Base-by-base conservation (phyloP, 1,140 invertebrate species). In the Drosophila tristis region DNA sequence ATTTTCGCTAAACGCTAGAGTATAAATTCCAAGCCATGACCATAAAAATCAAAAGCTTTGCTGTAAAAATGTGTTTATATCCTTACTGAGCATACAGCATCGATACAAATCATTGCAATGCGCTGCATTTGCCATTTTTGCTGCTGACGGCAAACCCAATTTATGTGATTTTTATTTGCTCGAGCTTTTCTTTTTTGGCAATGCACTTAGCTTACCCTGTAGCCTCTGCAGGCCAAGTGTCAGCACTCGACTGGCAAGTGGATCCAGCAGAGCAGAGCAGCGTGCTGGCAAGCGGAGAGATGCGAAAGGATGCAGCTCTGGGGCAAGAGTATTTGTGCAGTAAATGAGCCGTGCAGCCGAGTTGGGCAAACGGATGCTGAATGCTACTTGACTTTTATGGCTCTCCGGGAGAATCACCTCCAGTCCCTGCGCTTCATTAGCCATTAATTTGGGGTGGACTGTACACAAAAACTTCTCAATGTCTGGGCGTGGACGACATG, bases 131-230 rank as follows among this genome's bases (percentile, higher is more conserved):
- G 65, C 74, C 64, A 61, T 87, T 78, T 42, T 47, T 45, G 42
- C 54, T 61, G 63, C 55, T 48, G 61, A 74, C 59, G 45, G 51
- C 67, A 76, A 61, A 56, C 43, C 25, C 60, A 75, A 84, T 82
- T 76, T 79, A 87, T 82, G 75, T 63, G 78, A 68, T 71, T 82
- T 81, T 87, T 86, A 87, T 81, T 81, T 74, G 47, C 53, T 64
- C 44, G 44, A 81, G 74, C 20, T 77, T 53, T 54, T 11, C 45
- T 9, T 45, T 53, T 62, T 75, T 45, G 64, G 47, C 64, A 60
- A 39, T 68, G 64, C 68, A 55, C 63, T 61, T 44, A 35, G 58
- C 16, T 39, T 58, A 51, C 20, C 48, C 26, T 26, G 35, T 53
- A 20, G 20, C 35, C 55, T 48, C 43, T 61, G 55, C 42, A 55